These are phyloP conservation scores for Ennomos fuscantarius DNA, from an alignment of 2,888 invertebrate genomes.

Conservation along the genomic window DNA sequence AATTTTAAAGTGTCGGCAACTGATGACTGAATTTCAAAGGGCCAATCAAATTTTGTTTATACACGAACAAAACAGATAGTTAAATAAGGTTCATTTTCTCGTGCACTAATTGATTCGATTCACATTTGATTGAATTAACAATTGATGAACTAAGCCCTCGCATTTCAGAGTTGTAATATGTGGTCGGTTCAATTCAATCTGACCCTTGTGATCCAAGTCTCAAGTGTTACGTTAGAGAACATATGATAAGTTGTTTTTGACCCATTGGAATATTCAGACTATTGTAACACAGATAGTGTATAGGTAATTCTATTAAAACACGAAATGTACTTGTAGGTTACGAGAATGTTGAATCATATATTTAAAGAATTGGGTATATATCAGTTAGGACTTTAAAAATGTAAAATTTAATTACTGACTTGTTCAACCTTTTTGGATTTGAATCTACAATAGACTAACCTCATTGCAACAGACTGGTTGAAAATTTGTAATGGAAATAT, in stretches of 20 bases:
- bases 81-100: constrained; percentile 64
- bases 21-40: constrained; percentile 81
- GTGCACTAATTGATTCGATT: constrained; percentile 70
- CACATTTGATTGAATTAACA: constrained; percentile 53
- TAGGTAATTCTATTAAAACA: constrained; percentile 79
- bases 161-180: constrained; percentile 73
- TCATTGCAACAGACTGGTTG: constrained; percentile 83
- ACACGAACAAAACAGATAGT: constrained; percentile 58
- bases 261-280: constrained; percentile 75
- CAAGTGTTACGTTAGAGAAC: constrained; percentile 42
- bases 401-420: constrained; percentile 73
- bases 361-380: constrained; percentile 70
- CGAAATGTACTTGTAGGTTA: constrained; percentile 83
- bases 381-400: constrained; percentile 73
- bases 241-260: constrained; percentile 69
- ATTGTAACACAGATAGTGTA: constrained; percentile 78
- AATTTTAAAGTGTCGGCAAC: constrained; percentile 74
- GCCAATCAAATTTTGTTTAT: constrained; percentile 75
- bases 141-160: constrained; percentile 69
- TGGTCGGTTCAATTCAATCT: constrained; percentile 48
- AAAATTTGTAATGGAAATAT: constrained; percentile 80
- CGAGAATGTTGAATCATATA: constrained; percentile 81
- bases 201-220: constrained; percentile 55
- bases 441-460: constrained; percentile 83
- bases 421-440: constrained; percentile 83